Evolutionary conservation across 2,888 invertebrate species (phyloP).

Genomic region (Hipparchia semele): DNA sequence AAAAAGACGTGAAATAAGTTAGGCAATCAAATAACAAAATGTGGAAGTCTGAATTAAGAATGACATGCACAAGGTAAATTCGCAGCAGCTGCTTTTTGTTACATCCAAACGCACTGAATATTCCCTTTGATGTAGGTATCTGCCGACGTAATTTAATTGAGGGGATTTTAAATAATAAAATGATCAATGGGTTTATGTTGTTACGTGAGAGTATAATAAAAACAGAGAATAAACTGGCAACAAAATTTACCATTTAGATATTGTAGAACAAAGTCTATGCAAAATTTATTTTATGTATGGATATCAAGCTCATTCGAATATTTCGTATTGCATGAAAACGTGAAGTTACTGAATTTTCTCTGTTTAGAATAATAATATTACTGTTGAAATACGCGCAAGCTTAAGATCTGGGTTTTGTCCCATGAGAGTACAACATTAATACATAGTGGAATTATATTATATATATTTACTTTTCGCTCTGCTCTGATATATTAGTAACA

Average conservation of each 20-base stretch:
- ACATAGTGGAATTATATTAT: not conserved
- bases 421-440: not conserved
- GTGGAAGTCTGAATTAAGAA: not conserved
- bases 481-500: not conserved
- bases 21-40: not conserved
- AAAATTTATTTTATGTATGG: not conserved
- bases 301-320: not conserved
- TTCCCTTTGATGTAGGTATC: constrained; percentile 4
- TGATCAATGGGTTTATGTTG: not conserved
- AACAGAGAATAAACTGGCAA: too few species aligned
- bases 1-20: not conserved
- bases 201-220: not conserved
- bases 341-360: not conserved
- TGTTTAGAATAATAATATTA: not conserved
- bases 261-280: too few species aligned
- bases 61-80: constrained; percentile 3
- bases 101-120: not conserved
- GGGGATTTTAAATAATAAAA: not conserved
- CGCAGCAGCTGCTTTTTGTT: constrained; percentile 13
- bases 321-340: not conserved
- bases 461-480: constrained; percentile 1
- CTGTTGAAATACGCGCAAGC: not conserved
- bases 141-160: not conserved
- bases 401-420: too few species aligned
- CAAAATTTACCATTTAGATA: too few species aligned